A percentile compares a stretch with the other conserved stretches of the same genome.
Conservation (phyloP, 37 sponge, comb jelly and placozoan genomes). For the Aplysina aerophoba region DNA sequence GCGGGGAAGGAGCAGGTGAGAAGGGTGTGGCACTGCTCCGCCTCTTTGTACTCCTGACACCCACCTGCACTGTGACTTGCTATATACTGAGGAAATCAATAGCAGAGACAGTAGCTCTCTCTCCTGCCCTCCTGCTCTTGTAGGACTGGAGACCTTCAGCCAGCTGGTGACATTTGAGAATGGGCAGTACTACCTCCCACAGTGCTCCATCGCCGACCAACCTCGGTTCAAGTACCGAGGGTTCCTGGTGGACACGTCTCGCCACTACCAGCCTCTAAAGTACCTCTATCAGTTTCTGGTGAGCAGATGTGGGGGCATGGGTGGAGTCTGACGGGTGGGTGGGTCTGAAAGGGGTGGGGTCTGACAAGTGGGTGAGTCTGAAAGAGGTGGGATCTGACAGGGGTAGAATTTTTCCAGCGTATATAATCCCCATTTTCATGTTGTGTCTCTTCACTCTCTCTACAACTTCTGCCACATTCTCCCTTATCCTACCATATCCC, state of each 20-base stretch:
- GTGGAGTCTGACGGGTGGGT: no score
- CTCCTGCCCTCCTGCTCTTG: background rate
- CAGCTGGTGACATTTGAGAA: conserved; percentile 73
- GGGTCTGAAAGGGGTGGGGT: no score
- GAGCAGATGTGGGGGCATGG: background rate
- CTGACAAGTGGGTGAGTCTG: no score
- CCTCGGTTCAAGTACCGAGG: conserved; percentile 89
- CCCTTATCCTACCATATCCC: background rate
- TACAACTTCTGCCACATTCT: background rate
- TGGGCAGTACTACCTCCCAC: conserved; percentile 13
- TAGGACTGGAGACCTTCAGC: conserved; percentile 93
- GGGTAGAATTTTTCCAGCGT: no score
- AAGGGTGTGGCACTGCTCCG: no score
- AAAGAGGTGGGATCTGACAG: no score
- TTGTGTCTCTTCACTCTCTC: background rate
- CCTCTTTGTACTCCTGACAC: no score
- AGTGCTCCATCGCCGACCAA: conserved; percentile 48
- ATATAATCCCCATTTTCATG: background rate
- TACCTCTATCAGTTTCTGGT: conserved; percentile 68
- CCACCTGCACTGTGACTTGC: no score
- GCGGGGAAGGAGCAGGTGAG: no score
- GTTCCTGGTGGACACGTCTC: conserved; percentile 83
- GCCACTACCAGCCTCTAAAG: conserved; percentile 80
- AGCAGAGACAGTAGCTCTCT: background rate
- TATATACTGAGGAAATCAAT: background rate